phyloP scores from a whole-genome alignment of 2,797 vertebrate genomes.

The Eulemur rubriventer region DNA sequence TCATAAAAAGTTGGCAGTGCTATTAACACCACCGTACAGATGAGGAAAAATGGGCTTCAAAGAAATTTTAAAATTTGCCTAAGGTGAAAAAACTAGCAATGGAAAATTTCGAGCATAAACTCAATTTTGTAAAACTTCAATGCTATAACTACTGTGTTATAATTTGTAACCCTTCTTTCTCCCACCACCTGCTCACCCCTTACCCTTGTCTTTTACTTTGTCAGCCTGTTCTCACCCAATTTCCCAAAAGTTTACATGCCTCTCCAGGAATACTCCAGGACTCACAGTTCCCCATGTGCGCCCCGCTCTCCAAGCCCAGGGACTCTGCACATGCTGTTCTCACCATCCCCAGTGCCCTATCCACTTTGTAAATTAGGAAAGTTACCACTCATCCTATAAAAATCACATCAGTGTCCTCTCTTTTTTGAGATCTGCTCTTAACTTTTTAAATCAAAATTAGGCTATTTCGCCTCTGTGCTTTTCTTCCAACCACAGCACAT shows the following conservation, averaged over 20 bases:
- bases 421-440: not conserved
- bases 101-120: not conserved
- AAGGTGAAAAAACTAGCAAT: not conserved
- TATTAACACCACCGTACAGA: not conserved
- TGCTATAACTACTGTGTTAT: not conserved
- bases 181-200: not conserved
- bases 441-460: not conserved
- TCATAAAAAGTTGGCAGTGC: not conserved
- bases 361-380: not conserved
- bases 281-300: fast-evolving
- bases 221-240: not conserved
- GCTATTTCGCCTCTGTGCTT: not conserved
- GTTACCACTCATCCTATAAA: not conserved
- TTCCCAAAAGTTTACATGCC: not conserved
- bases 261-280: not conserved
- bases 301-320: not conserved
- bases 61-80: not conserved
- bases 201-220: not conserved
- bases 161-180: not conserved
- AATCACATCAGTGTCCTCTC: not conserved
- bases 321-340: too few relatives aligned
- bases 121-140: not conserved
- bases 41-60: not conserved
- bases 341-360: not conserved
- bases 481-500: not conserved